Base-by-base conservation (phyloP, 2,797 vertebrate species). In the Crenichthys baileyi region DNA sequence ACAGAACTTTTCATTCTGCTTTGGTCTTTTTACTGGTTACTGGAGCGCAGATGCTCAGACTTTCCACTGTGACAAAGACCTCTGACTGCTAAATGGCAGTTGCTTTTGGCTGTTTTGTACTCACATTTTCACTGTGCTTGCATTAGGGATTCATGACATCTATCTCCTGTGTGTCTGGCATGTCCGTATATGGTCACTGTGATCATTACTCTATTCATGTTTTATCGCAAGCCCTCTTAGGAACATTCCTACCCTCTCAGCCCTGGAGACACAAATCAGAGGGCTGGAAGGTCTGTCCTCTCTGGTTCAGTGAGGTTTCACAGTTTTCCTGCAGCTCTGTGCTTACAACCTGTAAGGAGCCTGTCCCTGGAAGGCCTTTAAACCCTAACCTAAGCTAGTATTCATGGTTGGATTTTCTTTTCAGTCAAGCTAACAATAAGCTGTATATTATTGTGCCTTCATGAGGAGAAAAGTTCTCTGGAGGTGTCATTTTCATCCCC, bases 131-230 rank as follows among this genome's bases (percentile, higher is more conserved):
- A 68, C 60, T 51, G 15, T 73, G 61, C 41, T 65, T 72, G 26
- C 81, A 78, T 56, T 78, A 68, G 75, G 78, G 80, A 90, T 90
- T 93, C 91, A 90, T 88, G 83, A 84, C 84, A 84, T 90, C 80
- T 48, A 56, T 75, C 78, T 91, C 72, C 88, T 77, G 75, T 73
- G 77, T 88, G 87, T 84, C 86, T 77, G 71, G 26, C 89, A n/a
- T 87, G 83, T 72, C 95, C 95, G 93, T 95, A 92, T 95, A 95
- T 91, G 94, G 95, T 91, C 91, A 91, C 26, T 87, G 78, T 84
- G 83, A 94, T 94, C 92, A 91, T 93, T 95, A 90, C 83, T 79
- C 75, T 31, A 77, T 78, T 77, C 88, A 90, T 91, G 89, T 88
- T 95, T 93, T 93, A 94, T 92, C 31, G 77, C 78, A 31, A 87